phyloP scores from a whole-genome alignment of 2,888 invertebrate species.

The Nemapogon koenigi region DNA sequence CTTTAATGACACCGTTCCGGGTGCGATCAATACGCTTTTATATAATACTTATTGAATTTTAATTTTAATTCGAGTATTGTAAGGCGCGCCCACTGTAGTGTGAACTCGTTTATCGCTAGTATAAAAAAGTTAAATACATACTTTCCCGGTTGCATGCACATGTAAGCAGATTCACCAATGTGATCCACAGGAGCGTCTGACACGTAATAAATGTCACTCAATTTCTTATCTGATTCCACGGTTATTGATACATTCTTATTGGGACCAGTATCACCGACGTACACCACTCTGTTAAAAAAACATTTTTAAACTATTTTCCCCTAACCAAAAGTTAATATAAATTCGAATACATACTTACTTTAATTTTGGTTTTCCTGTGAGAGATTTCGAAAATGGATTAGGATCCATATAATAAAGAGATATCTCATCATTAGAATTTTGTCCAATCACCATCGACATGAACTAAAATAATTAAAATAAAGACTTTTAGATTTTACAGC shows the following conservation, averaged over 20 bases:
- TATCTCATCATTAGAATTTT: conserved; percentile 52
- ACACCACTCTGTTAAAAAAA: conserved; percentile 36
- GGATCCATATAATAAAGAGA: conserved; percentile 61
- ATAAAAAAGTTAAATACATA: conserved; percentile 20
- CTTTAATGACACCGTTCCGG: too few relatives aligned
- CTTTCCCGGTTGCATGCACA: conserved; percentile 67
- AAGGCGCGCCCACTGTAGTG: neutral
- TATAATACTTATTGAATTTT: too few relatives aligned
- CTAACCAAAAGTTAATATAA: neutral
- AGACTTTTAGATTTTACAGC: neutral
- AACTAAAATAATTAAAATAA: conserved; percentile 31
- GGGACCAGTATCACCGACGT: conserved; percentile 45
- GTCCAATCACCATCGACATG: conserved; percentile 48
- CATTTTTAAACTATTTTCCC: neutral
- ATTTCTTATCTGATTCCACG: conserved; percentile 43
- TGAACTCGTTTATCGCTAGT: neutral
- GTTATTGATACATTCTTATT: conserved; percentile 47
- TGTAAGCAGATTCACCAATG: conserved; percentile 64
- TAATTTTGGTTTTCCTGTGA: conserved; percentile 67
- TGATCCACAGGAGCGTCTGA: conserved; percentile 44
- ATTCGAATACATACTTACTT: conserved; percentile 45
- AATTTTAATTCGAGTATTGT: too few relatives aligned
- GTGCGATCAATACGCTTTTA: too few relatives aligned
- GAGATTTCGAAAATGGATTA: conserved; percentile 63
- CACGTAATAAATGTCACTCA: conserved; percentile 64